Evolutionary conservation across 2,113 vertebrate genomes (phyloP), one percentile per base, ranked within the genome.

Genomic region (Scomber japonicus): DNA sequence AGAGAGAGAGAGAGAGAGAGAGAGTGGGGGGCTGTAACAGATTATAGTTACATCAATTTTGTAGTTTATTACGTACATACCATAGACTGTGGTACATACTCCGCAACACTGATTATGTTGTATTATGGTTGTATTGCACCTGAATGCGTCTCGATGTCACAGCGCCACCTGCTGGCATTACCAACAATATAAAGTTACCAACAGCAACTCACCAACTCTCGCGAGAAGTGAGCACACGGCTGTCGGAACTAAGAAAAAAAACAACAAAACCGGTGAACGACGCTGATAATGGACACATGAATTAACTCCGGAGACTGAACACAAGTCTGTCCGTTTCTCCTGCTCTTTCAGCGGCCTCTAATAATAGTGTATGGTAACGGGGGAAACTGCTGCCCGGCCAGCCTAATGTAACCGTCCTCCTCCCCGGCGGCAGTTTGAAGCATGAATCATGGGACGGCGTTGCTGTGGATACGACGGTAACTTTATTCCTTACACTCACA

Each of bases 391-490:
- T 13, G 5, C 78, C 66, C 62, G 85, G 83, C 75, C 88, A 83
- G 89, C 84, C 19, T 8, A 49, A 88, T 87, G 83, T 73, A 56
- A n/a, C 66, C 17, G 11, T 31, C 31, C 45, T 78, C 51, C 9
- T 40, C 21, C 1, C 68, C 40, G 0, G 30, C 40, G 0, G 30
- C 53, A 35, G 46, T 35, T 3, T 69, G 75, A 83, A 87, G 86
- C 78, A 89, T 89, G 91, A 85, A 93, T 80, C 77, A 92, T 91
- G 91, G 87, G 86, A 85, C 73, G 48, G 57, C 86, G 90, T 94
- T 94, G 86, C 92, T 91, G 90, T 91, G 92, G 91, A 93, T 93
- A 93, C 92, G 78, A 91, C 84, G 90, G 90, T 91, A 93, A 92
- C 88, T 73, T 50, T 6, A 74, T 84, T 82, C 85, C 77, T 85